These are phyloP conservation scores for Coreoperca whiteheadi DNA, from an alignment of 2,113 vertebrate genomes.

Conservation along the genomic window DNA sequence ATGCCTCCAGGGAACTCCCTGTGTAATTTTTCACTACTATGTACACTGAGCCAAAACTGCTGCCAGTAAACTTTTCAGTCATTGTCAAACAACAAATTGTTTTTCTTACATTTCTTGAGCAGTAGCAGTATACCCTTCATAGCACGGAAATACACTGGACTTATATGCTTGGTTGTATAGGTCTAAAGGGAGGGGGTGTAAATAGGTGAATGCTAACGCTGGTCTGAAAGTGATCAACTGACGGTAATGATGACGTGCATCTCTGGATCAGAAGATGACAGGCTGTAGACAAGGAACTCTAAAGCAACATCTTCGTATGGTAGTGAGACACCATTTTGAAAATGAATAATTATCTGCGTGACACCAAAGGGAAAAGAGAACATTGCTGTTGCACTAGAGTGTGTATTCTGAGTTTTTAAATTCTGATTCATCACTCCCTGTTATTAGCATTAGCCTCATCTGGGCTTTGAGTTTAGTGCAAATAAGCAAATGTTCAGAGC, in stretches of 20 bases:
- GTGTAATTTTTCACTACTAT: slow-evolving; percentile 21
- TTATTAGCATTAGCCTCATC: too few relatives aligned
- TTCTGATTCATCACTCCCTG: too few relatives aligned
- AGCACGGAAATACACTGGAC: not conserved
- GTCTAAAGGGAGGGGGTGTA: not conserved
- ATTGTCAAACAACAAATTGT: not conserved
- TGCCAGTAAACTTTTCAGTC: not conserved
- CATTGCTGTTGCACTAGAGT: not conserved
- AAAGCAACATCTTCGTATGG: not conserved
- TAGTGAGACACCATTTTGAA: not conserved
- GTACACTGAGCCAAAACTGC: slow-evolving; percentile 2
- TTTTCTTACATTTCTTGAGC: not conserved
- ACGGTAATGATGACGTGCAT: not conserved
- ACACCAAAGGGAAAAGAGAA: not conserved
- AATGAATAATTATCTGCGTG: not conserved
- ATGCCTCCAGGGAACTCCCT: not conserved
- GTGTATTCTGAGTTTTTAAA: not conserved
- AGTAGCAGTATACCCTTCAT: not conserved
- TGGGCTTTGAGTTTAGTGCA: too few relatives aligned
- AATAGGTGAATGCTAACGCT: not conserved
- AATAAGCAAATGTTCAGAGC: too few relatives aligned
- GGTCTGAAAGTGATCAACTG: not conserved
- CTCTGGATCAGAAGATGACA: not conserved
- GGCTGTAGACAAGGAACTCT: not conserved
- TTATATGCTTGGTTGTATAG: not conserved